phyloP scores from a whole-genome alignment of 2,113 vertebrate species.

The Otolemur garnettii region DNA sequence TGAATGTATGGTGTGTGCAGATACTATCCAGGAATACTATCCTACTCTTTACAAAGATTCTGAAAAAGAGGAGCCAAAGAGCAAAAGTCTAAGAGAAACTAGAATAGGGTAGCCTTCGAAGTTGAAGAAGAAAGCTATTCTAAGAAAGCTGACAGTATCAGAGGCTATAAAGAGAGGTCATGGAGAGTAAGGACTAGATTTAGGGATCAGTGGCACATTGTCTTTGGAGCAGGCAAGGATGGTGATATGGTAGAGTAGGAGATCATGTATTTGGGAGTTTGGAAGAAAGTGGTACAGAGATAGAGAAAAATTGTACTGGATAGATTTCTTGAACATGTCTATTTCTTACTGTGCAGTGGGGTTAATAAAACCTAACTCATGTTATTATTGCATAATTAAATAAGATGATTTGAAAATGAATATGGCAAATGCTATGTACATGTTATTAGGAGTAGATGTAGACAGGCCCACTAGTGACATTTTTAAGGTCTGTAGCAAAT shows the following conservation, averaged over 20 bases:
- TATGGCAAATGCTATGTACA: neutral
- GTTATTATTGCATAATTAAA: neutral
- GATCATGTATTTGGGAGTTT: neutral
- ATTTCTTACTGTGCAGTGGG: neutral
- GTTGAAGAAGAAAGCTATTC: neutral
- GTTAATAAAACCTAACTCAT: conserved; percentile 1
- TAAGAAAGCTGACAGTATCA: neutral
- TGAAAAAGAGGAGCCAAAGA: conserved; percentile 32
- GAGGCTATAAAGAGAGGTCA: neutral
- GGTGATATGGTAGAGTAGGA: neutral
- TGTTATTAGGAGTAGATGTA: neutral
- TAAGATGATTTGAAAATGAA: conserved; percentile 19
- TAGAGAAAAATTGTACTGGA: neutral
- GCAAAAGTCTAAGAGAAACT: conserved; percentile 4
- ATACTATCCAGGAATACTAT: neutral
- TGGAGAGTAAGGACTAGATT: neutral
- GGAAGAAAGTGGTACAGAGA: neutral
- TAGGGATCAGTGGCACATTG: neutral
- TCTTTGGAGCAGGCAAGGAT: neutral
- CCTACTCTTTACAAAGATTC: conserved; percentile 13
- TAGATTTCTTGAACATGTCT: neutral
- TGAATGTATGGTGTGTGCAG: neutral
- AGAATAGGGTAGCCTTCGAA: neutral
- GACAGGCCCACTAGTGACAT: neutral
- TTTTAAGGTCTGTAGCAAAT: conserved; percentile 2